Evolutionary conservation across 2,888 invertebrate species (phyloP), one percentile per base, ranked within the genome.

Genomic region (Protophormia terraenovae): DNA sequence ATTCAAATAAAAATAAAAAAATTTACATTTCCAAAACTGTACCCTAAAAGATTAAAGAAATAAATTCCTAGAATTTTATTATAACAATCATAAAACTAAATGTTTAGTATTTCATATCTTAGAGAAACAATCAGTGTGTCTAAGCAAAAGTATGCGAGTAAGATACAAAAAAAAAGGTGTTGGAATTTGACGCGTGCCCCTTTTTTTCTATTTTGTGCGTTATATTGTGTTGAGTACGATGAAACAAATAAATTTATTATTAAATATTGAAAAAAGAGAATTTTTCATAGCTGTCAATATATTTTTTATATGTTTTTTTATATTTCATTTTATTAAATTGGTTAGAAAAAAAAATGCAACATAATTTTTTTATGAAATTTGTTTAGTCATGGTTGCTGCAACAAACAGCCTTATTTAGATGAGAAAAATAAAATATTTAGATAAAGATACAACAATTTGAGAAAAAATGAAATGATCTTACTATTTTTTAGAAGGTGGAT

Each of bases 361-460:
- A 35, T 55, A 58, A 67, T 75, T 73, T 78, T 66, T 16, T 24
- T 32, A 38, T 0, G 16, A 83, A 53, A 69, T 45, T 55, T 75
- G 75, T 69, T 77, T 19, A 88, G 89, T 90, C 90, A 90, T 90
- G 88, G 88, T 88, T 90, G 90, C 89, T 90, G 90, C 89, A 67
- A 35, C 35, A 24, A 90, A 89, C 89, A 89, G 89, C 87, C 89
- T 86, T 86, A 47, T 58, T 29, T 53, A n/a, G 10, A n/a, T n/a
- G n/a, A n/a, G n/a, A 35, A 5, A 32, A 10, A 69, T n/a, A 45
- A 35, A 47, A 6, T 24, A n/a, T n/a, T 19, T 12, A 29, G 32
- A 47, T 47, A 0, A 35, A 50, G 35, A 50, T 24, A 41, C 10
- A 41, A 32, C 7, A 16, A 58, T 55, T 24, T 29, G 3, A 29